phyloP scores from a whole-genome alignment of 2,888 invertebrate genomes.

The Noctua comes region DNA sequence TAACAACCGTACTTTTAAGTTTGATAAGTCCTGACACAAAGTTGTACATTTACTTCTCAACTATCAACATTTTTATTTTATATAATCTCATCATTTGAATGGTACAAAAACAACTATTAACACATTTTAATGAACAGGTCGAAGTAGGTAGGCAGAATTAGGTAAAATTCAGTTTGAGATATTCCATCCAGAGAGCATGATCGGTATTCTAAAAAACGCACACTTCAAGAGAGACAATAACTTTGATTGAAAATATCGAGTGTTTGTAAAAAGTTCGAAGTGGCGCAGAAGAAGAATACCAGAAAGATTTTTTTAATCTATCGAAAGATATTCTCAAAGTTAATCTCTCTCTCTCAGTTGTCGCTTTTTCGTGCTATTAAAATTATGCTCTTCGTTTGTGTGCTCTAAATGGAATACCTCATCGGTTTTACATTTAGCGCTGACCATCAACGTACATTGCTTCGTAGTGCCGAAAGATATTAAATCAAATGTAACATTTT shows the following conservation, averaged over 20 bases:
- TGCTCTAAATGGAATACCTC: background rate
- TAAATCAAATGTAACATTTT: background rate
- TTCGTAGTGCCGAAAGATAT: background rate
- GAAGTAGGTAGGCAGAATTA: background rate
- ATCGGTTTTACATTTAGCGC: background rate
- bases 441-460: background rate
- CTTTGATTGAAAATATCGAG: no score
- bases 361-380: background rate
- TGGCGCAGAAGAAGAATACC: no score
- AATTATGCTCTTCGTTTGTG: background rate
- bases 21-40: background rate
- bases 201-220: background rate
- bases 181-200: background rate
- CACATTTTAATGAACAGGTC: background rate
- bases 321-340: no score
- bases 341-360: no score
- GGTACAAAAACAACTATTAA: background rate
- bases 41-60: background rate
- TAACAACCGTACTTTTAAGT: background rate
- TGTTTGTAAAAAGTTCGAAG: no score
- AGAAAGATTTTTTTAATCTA: no score
- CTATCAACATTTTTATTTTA: background rate
- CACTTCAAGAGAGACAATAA: no score
- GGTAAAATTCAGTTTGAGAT: background rate
- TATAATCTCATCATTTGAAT: background rate